These are phyloP conservation scores for Ictalurus punctatus DNA, from an alignment of 2,113 vertebrate species.

Conservation along the genomic window DNA sequence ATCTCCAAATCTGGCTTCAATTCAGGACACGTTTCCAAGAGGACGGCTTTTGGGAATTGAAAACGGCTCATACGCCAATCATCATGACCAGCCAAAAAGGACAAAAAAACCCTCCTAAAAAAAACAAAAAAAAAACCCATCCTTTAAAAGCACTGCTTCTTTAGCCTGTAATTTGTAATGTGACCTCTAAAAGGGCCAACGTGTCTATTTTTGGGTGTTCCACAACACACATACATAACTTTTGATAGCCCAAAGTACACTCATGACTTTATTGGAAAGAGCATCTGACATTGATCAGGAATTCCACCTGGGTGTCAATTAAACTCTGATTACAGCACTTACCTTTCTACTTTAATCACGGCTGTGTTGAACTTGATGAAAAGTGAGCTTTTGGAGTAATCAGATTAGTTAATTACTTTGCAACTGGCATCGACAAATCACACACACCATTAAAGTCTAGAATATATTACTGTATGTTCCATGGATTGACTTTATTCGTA, in stretches of 20 bases:
- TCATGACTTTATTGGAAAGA: neutral
- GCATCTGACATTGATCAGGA: neutral
- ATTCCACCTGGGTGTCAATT: conserved; percentile 15
- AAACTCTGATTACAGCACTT: conserved; percentile 20
- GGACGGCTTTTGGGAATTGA: neutral
- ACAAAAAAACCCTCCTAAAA: neutral
- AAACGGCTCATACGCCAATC: neutral
- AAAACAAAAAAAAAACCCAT: neutral
- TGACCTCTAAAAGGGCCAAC: neutral
- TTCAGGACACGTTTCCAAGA: neutral
- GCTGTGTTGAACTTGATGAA: neutral
- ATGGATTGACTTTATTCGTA: neutral
- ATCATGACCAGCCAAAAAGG: neutral
- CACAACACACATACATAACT: neutral
- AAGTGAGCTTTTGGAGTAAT: conserved; percentile 14
- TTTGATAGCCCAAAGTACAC: neutral
- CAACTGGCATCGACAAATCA: neutral
- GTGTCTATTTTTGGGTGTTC: neutral
- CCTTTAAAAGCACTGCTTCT: neutral
- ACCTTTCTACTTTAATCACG: neutral
- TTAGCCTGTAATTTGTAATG: neutral
- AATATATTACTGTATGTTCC: too few species aligned
- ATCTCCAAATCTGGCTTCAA: neutral
- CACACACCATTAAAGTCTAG: neutral
- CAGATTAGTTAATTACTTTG: neutral